Conservation (phyloP, 1,140 invertebrate species). For the Zaprionus tsacasi region DNA sequence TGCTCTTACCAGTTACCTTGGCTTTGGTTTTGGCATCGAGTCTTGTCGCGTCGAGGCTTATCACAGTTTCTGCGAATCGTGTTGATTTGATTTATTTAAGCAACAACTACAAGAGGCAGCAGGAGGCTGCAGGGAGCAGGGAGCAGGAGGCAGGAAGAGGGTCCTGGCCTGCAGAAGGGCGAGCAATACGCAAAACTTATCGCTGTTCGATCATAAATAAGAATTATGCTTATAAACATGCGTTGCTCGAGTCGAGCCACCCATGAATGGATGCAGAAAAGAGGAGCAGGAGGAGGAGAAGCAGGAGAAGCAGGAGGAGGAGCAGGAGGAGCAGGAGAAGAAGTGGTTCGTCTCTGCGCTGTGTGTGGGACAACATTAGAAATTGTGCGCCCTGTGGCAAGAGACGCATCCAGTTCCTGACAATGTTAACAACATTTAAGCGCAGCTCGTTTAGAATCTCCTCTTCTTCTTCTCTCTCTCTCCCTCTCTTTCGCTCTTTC, state of each 20-base stretch:
- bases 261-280: conserved; percentile 64
- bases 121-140: neutral
- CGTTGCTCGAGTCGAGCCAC: conserved; percentile 63
- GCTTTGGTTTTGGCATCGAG: conserved; percentile 11
- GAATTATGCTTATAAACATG: conserved; percentile 81
- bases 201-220: conserved; percentile 80
- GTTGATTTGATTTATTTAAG: conserved; percentile 83
- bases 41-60: conserved; percentile 48
- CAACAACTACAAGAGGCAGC: conserved; percentile 35
- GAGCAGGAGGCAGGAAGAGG: neutral
- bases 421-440: conserved; percentile 81
- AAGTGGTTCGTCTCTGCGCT: conserved; percentile 41
- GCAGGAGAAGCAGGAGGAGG: neutral
- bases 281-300: conserved; percentile 18
- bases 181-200: conserved; percentile 55
- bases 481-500: neutral
- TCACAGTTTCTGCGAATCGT: conserved; percentile 79
- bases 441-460: conserved; percentile 80
- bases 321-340: conserved; percentile 21
- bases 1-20: neutral
- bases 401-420: conserved; percentile 17
- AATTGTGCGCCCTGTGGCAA: conserved; percentile 28
- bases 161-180: neutral
- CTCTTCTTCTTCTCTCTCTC: conserved; percentile 33
- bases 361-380: conserved; percentile 82